Evolutionary conservation across 2,113 vertebrate species (phyloP), one percentile per base, ranked within the genome.

Genomic region (Phaetusa simplex): DNA sequence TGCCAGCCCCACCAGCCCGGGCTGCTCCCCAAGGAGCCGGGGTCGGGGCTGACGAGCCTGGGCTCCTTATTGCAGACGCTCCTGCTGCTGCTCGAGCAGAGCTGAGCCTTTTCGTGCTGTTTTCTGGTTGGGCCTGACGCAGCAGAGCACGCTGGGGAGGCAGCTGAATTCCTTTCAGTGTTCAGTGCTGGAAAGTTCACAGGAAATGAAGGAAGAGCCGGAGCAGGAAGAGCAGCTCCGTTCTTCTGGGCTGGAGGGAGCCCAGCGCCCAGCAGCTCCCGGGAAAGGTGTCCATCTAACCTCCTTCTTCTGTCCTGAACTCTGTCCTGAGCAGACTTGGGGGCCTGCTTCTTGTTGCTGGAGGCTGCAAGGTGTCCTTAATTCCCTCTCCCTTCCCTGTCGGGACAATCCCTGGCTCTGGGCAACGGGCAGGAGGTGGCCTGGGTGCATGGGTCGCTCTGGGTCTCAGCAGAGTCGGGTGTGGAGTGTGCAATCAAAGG

Each of bases 131-230:
- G 55, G n/a, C 30, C 49, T 66, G 47, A 59, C 3, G 42, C 0
- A 1, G 62, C 4, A 3, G 42, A 36, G 34, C 5, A 1, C 0
- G 2, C 24, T 0, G 8, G 19, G 61, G 55, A 32, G 8, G 47
- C 30, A 62, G 26, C 59, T 66, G 49, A 43, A 4, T 23, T 85
- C 23, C 24, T 36, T 45, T 32, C 64, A 18, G 45, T 40, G 47
- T 50, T 82, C 52, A 49, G 79, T 79, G 66, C 67, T 89, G 92
- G 59, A 34, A 84, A 40, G 59, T 32, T 59, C 2, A 1, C 20
- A 26, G 71, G 18, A 76, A 69, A 30, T 1, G 1, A 83, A 56
- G 29, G 38, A 34, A 65, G 40, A 66, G 36, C 53, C 1, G 13
- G 61, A 76, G 38, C 59, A 73, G 62, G 64, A 71, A 40, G 16